phyloP scores from a whole-genome alignment of 1,140 invertebrate species.

The Scaptomyza hsui region DNA sequence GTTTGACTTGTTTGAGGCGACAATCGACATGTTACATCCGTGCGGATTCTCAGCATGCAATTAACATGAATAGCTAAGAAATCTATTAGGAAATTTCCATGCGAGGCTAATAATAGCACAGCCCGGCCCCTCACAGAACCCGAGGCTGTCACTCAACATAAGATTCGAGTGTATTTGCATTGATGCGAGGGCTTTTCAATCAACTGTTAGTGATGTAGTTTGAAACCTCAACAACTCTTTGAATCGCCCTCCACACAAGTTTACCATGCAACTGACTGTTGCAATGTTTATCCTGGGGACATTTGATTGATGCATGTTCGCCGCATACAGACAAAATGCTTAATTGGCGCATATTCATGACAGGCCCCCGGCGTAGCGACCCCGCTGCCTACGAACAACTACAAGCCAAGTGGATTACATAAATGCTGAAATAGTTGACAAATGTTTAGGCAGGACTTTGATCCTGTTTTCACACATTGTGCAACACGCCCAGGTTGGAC shows the following conservation, averaged over 20 bases:
- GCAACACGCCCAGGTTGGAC: slow-evolving; percentile 58
- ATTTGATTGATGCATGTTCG: slow-evolving; percentile 78
- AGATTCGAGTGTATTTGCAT: slow-evolving; percentile 42
- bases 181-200: slow-evolving; percentile 38
- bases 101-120: slow-evolving; percentile 69
- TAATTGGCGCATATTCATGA: slow-evolving; percentile 73
- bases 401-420: slow-evolving; percentile 54
- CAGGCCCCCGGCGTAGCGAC: slow-evolving; percentile 22
- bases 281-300: slow-evolving; percentile 64
- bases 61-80: slow-evolving; percentile 74
- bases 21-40: slow-evolving; percentile 78
- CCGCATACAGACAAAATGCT: slow-evolving; percentile 69
- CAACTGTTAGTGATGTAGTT: neutral
- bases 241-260: slow-evolving; percentile 17
- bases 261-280: slow-evolving; percentile 26
- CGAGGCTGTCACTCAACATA: slow-evolving; percentile 39
- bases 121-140: slow-evolving; percentile 43
- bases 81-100: slow-evolving; percentile 75
- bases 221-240: neutral
- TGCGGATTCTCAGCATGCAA: slow-evolving; percentile 57
- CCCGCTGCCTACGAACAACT: neutral
- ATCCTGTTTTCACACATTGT: slow-evolving; percentile 81
- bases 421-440: slow-evolving; percentile 70
- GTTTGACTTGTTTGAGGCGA: slow-evolving; percentile 46
- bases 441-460: slow-evolving; percentile 78